phyloP scores from a whole-genome alignment of 2,888 invertebrate genomes.

The Mythimna loreyi region DNA sequence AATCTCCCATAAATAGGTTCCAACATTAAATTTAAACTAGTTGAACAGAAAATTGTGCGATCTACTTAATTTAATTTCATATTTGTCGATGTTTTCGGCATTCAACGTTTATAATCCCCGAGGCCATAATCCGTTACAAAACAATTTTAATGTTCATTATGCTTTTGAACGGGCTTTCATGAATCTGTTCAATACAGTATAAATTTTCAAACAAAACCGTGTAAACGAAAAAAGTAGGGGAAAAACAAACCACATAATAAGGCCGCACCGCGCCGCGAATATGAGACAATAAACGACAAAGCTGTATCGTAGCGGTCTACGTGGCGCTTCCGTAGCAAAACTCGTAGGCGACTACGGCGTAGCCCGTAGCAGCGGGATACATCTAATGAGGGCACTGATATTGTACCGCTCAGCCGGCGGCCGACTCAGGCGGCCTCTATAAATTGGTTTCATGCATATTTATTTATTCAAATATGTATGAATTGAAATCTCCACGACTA shows the following conservation, averaged over 20 bases:
- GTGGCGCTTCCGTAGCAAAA: constrained; percentile 78
- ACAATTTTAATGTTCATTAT: constrained; percentile 32
- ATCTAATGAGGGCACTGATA: constrained; percentile 87
- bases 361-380: constrained; percentile 76
- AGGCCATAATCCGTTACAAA: constrained; percentile 35
- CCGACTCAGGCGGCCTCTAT: constrained; percentile 83
- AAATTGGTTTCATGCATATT: constrained; percentile 91
- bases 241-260: constrained; percentile 58
- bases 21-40: constrained; percentile 14
- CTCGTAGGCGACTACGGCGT: constrained; percentile 78
- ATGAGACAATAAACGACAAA: constrained; percentile 71
- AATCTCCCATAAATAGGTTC: background rate
- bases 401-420: constrained; percentile 80
- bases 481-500: constrained; percentile 89
- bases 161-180: constrained; percentile 18
- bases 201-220: constrained; percentile 26
- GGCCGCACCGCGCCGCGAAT: constrained; percentile 50
- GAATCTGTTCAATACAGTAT: constrained; percentile 36
- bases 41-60: constrained; percentile 24
- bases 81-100: constrained; percentile 43
- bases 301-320: constrained; percentile 73
- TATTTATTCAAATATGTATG: constrained; percentile 91
- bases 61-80: constrained; percentile 34
- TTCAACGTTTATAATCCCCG: constrained; percentile 40
- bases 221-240: constrained; percentile 47